Base-by-base conservation (phyloP, 2,888 invertebrate genomes). In the Coleophora deauratella region DNA sequence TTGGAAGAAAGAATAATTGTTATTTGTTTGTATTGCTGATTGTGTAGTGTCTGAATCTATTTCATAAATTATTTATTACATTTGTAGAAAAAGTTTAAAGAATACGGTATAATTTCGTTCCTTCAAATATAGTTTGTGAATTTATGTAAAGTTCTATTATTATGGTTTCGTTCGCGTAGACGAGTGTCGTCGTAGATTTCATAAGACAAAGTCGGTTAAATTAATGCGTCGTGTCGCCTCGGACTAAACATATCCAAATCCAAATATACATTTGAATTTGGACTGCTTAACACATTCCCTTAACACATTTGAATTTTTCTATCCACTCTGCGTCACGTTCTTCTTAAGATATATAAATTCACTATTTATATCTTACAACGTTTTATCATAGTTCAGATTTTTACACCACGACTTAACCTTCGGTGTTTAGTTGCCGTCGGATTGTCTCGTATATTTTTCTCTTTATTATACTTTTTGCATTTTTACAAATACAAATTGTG, bases 221-320 rank as follows among this genome's bases (percentile, higher is more conserved):
- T 66, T 63, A 64, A 70, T 66, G 62, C 55, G 55, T 54, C 54
- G 50, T 54, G 49, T 51, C 54, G 50, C 51, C 54, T 61, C 55
- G 56, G 48, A 49, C 45, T 55, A 45, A 55, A 57, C 62, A 69
- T 67, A 59, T 60, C 65, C 66, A 67, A 69, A 72, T 70, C 65
- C 66, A 67, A 69, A 72, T 70, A 67, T 68, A 71, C 64, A 68
- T 59, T 56, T 59, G 62, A 69, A 62, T 63, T 66, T 64, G 62
- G 56, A 54, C 47, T 56, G 54, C 55, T 56, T 53, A 55, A 52
- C 53, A 56, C 58, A 54, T 11, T 11, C 11, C n/a, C 31, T 11
- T 43, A 41, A 50, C 58, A 59, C 57, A 57, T 62, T 63, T 57
- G 59, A 62, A 69, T 63, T 60, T 51, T 50, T 52, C 51, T 67